phyloP scores from a whole-genome alignment of 1,140 invertebrate genomes.

The Pseudomyrmex sp. region DNA sequence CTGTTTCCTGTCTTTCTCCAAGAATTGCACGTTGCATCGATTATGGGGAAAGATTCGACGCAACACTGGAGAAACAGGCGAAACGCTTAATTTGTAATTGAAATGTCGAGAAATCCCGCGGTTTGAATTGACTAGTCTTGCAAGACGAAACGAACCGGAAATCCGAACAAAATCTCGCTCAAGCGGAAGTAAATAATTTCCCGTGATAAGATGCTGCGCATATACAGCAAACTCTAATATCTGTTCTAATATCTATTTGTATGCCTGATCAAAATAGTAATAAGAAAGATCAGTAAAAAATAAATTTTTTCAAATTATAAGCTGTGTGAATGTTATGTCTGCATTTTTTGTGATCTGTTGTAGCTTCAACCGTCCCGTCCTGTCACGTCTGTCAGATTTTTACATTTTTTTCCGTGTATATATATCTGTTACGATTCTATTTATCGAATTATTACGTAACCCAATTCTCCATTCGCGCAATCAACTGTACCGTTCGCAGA shows the following conservation, averaged over 20 bases:
- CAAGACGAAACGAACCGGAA: constrained; percentile 23
- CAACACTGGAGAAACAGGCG: background rate
- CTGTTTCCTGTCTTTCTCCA: background rate
- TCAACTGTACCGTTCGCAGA: background rate
- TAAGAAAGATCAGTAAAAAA: too few species aligned
- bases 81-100: constrained; percentile 74
- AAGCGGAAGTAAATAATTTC: constrained; percentile 61
- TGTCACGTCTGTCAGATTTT: background rate
- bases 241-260: too few species aligned
- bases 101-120: constrained; percentile 63
- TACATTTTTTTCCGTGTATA: constrained; percentile 14
- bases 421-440: background rate
- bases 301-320: too few species aligned
- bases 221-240: too few species aligned
- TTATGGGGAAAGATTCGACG: background rate
- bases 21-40: constrained; percentile 42
- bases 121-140: constrained; percentile 13
- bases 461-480: constrained; percentile 6
- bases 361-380: background rate
- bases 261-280: too few species aligned
- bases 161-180: background rate
- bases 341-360: background rate
- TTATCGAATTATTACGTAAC: constrained; percentile 19
- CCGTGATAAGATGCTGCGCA: background rate
- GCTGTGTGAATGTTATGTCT: background rate